Conservation (phyloP, 2,888 invertebrate species). For the Branchipolynoe longqiensis region DNA sequence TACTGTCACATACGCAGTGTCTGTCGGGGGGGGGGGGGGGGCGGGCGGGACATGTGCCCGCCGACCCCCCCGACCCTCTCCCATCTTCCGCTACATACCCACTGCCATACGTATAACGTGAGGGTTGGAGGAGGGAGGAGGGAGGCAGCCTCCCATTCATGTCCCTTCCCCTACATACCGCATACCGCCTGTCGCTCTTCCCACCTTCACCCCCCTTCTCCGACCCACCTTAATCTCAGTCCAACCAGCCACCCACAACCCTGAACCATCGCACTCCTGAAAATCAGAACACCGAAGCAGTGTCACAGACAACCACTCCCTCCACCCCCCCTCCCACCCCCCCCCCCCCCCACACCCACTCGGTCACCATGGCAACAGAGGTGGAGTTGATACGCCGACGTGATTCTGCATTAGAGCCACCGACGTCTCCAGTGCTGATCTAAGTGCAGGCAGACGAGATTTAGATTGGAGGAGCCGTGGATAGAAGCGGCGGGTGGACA, state of each 20-base stretch:
- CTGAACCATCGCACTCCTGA: not conserved
- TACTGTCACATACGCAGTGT: too few species aligned
- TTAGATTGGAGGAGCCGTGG: not conserved
- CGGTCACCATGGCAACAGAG: conserved; percentile 15
- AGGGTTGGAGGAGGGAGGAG: too few species aligned
- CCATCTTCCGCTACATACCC: too few species aligned
- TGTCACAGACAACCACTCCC: not conserved
- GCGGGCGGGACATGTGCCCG: too few species aligned
- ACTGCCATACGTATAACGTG: too few species aligned
- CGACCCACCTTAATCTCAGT: too few species aligned
- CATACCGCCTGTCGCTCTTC: too few species aligned
- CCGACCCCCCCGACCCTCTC: too few species aligned
- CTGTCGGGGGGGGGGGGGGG: too few species aligned
- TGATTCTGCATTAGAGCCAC: not conserved
- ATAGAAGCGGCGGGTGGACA: not conserved
- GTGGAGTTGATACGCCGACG: not conserved
- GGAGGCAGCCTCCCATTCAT: too few species aligned
- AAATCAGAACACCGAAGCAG: not conserved
- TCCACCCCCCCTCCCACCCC: not conserved
- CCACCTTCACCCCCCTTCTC: too few species aligned
- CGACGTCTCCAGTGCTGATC: not conserved
- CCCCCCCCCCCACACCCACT: not conserved
- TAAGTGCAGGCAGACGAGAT: not conserved
- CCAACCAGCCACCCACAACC: not conserved
- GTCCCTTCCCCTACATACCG: too few species aligned